Conservation (phyloP, 2,113 vertebrate genomes). For the Aix galericulata region DNA sequence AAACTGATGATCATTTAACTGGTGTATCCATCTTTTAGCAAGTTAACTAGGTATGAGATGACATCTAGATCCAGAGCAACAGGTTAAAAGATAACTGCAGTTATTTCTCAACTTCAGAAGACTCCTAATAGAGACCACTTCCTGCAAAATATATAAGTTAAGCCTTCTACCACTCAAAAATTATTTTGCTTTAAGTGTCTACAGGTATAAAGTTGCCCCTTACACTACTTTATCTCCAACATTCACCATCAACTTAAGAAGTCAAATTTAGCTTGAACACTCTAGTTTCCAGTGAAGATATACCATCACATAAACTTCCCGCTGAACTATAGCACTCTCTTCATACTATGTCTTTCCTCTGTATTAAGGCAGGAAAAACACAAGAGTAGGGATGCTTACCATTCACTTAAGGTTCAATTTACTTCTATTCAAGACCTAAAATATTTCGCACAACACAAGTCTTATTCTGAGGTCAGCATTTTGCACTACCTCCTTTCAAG, state of each 20-base stretch:
- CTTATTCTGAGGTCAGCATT: background rate
- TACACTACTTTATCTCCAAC: background rate
- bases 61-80: background rate
- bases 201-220: accelerated
- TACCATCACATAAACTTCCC: background rate
- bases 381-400: background rate
- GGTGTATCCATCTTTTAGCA: background rate
- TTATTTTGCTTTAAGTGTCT: too few relatives aligned
- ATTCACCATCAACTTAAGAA: background rate
- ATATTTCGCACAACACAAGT: background rate
- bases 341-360: background rate
- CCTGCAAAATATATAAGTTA: background rate
- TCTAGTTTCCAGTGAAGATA: background rate
- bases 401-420: background rate
- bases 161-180: background rate
- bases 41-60: background rate
- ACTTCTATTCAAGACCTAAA: background rate
- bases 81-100: background rate
- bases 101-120: background rate
- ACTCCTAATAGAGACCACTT: background rate
- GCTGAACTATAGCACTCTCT: background rate
- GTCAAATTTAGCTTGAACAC: background rate
- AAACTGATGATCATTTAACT: background rate
- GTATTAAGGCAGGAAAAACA: background rate
- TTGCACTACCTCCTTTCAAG: background rate